These are phyloP conservation scores for Athripsodes cinereus DNA, from an alignment of 2,888 invertebrate species.

Conservation along the genomic window DNA sequence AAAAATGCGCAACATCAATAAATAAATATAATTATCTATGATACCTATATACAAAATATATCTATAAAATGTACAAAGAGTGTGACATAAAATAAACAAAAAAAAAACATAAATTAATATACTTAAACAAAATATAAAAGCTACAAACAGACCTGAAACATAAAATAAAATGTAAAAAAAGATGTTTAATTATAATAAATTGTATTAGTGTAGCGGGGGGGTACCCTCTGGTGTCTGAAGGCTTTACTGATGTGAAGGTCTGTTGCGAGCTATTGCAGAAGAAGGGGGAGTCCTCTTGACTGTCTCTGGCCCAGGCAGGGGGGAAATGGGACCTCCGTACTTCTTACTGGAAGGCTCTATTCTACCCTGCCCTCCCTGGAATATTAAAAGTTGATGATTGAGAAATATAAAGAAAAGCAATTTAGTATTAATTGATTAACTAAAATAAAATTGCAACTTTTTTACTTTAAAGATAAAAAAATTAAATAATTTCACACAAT, in stretches of 20 bases:
- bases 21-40: too few species aligned
- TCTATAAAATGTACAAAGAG: too few species aligned
- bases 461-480: too few species aligned
- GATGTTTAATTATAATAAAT: neutral
- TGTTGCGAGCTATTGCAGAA: constrained; percentile 42
- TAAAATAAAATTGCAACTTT: too few species aligned
- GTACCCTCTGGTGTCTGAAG: neutral
- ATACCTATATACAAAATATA: too few species aligned
- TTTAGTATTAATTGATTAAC: too few species aligned
- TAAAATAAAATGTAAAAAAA: neutral
- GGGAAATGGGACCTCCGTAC: constrained; percentile 35
- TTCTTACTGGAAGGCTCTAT: constrained; percentile 5
- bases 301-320: constrained; percentile 41
- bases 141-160: neutral
- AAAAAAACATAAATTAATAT: neutral
- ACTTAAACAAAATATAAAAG: neutral
- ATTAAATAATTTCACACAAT: too few species aligned
- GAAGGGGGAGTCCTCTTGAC: constrained; percentile 38
- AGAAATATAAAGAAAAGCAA: too few species aligned
- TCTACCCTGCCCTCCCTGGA: constrained; percentile 5
- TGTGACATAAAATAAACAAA: too few species aligned
- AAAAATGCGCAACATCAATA: too few species aligned
- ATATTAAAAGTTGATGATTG: neutral
- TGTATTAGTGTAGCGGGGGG: neutral
- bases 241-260: constrained; percentile 45